Evolutionary conservation across 1,140 invertebrate genomes (phyloP), one percentile per base, ranked within the genome.

Genomic region (Neotoxoptera formosana): DNA sequence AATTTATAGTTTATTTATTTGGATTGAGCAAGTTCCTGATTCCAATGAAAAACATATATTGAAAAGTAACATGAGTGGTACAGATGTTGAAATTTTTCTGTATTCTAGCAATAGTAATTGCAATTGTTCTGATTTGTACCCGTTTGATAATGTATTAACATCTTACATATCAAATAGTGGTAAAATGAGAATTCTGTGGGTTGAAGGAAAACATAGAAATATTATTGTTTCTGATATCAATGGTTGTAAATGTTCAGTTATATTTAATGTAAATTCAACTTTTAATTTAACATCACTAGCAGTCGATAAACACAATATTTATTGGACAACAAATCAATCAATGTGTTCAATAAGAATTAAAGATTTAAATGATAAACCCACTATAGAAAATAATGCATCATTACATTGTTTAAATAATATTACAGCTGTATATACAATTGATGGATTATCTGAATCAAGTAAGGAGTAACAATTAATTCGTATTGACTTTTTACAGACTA

Each of bases 1-100:
- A 93, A 96, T 96, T 76, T 93, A 81, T 94, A 98, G 97, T 94
- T 96, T 96, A 76, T 94, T 98, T 60, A 97, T 97, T 94, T 98
- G 97, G 97, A 96, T 97, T 94, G 96, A 97, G 95, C 95, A 96
- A 86, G 95, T 95, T 7, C 94, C 95, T 84, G 96, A 95, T 76
- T 95, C 96, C 89, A 95, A 95, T 89, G 96, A 96, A 34, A 95
- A 95, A 17, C 47, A 84, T 76, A 95, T 97, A 81, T 97, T 97
- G 96, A 96, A 96, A 93, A 96, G 96, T 8, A 95, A 96, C 94
- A 94, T 96, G 1, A 95, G 96, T 94, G 97, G 97, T 3, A 95
- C 95, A 7, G 95, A 96, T 87, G 95, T 96, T 14, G 94, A 95
- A 94, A 95, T 95, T 6, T 97, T 97, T 94, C 97, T 97, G 90